Base-by-base conservation (phyloP, 1,140 invertebrate species). In the Euwallacea similis region DNA sequence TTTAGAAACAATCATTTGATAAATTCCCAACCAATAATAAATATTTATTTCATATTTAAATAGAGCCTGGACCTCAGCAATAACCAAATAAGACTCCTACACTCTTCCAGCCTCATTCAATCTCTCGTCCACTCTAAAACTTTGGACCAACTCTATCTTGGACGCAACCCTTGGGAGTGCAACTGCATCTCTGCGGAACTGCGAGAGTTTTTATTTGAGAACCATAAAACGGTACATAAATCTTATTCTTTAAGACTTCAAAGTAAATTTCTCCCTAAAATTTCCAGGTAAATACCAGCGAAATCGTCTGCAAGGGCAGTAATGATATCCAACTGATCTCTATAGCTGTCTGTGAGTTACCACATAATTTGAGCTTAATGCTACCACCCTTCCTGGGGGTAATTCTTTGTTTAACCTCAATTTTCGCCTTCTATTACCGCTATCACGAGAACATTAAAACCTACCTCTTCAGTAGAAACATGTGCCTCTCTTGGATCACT, bases 401-500 rank as follows among this genome's bases (percentile, higher is more conserved):
- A 55, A n/a, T 68, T 0, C 21, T 74, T 43, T 41, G 46, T 21
- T 42, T 75, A 11, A 42, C 64, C 7, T 15, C 65, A 11, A 13
- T 59, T 8, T 21, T 69, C 41, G 84, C 87, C 0, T 56, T 89
- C 0, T 92, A 88, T 77, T 90, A 89, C 72, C 85, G 86, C 44
- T 90, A 87, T 69, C 83, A 89, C 75, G 80, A 81, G 69, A 84
- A 88, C 77, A 85, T 91, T 42, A 87, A 90, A 81, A 85, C 92
- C 10, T 92, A 89, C 87, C 78, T 93, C 1, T 91, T 88, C 75
- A 85, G 88, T 2, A 86, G 88, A 73, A 83, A 86, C 47, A 75
- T 86, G 44, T 89, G 87, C 67, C 78, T 91, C 21, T 88, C 88
- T 82, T 85, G 87, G 15, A 86, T 92, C 11, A 78, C 91, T 16